Conservation (phyloP, 2,888 invertebrate genomes). For the Cosmopolites sordidus region DNA sequence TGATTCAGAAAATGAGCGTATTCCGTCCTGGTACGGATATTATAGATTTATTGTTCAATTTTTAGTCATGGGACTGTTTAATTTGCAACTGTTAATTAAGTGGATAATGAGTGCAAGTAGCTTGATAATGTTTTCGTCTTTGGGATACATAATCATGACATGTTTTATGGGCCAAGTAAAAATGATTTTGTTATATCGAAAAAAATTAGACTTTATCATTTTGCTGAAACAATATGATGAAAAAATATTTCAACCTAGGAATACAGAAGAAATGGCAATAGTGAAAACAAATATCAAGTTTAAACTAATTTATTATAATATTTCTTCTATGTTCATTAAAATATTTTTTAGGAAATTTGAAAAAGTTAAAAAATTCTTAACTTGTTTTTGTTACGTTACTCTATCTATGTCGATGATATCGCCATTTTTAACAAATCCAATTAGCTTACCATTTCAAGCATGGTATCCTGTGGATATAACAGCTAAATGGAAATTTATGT, state of each 20-base stretch:
- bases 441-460: neutral
- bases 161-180: constrained; percentile 1
- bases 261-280: neutral
- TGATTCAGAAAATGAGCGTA: neutral
- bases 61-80: neutral
- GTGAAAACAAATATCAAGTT: neutral
- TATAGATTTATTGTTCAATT: neutral
- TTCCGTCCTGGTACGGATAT: neutral
- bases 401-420: neutral
- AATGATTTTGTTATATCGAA: neutral
- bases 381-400: neutral
- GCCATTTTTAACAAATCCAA: neutral
- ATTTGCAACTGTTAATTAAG: neutral
- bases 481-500: too few species aligned
- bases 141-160: constrained; percentile 1
- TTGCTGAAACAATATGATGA: constrained; percentile 3
- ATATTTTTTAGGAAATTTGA: neutral
- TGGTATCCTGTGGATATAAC: constrained; percentile 2
- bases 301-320: too few species aligned
- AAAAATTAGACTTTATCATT: neutral
- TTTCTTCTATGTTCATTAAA: too few species aligned
- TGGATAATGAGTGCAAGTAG: neutral
- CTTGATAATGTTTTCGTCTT: neutral
- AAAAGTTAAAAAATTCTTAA: neutral
- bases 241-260: constrained; percentile 1